phyloP scores from a whole-genome alignment of 2,797 vertebrate genomes.

The Sus cebifrons region DNA sequence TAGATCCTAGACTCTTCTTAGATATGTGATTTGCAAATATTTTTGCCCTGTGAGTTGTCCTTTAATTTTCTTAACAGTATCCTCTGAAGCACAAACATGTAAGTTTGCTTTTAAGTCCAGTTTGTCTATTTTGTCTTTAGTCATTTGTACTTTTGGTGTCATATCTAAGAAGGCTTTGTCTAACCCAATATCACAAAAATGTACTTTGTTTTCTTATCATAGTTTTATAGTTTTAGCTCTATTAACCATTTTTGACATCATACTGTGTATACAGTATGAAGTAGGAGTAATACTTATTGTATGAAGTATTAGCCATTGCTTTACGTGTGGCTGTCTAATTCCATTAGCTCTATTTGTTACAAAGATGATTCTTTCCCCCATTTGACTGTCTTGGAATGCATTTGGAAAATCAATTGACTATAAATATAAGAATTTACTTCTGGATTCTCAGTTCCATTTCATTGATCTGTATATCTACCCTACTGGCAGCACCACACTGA shows the following conservation, averaged over 20 bases:
- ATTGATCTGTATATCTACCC: background rate
- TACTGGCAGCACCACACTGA: background rate
- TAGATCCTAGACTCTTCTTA: background rate
- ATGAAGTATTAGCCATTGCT: background rate
- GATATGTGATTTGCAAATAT: background rate
- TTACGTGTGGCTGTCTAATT: background rate
- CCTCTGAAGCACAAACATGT: background rate
- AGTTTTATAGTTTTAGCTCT: background rate
- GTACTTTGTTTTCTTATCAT: background rate
- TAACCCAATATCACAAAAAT: background rate
- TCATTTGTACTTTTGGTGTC: conserved; percentile 9
- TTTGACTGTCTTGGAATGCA: background rate
- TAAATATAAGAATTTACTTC: conserved; percentile 38
- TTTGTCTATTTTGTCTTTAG: conserved; percentile 14
- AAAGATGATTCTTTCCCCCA: background rate
- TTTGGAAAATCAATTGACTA: background rate
- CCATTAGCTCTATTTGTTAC: background rate
- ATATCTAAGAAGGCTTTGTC: background rate
- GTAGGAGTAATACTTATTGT: background rate
- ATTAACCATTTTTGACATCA: conserved; percentile 35
- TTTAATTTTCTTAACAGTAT: background rate
- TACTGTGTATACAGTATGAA: background rate
- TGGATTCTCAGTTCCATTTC: background rate
- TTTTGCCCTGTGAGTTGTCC: background rate
- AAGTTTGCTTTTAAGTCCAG: background rate